Evolutionary conservation across 2,797 vertebrate genomes (phyloP), one percentile per base, ranked within the genome.

Genomic region (Acanthurus tractus): DNA sequence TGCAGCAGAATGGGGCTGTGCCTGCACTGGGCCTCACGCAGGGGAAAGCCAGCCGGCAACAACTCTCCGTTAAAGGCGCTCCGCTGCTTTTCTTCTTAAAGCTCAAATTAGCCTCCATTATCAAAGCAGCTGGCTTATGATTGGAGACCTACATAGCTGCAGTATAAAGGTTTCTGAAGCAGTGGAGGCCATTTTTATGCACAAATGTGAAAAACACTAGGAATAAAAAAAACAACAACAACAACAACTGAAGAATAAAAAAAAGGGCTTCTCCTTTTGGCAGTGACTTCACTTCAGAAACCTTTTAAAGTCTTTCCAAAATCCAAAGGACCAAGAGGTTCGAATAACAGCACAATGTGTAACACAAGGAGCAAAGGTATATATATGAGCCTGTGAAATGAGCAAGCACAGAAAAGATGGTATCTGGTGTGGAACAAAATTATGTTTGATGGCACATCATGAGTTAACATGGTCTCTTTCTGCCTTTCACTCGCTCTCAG

Each of bases 11-110:
- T 87, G 91, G 89, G 90, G 90, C 86, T 83, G 88, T 63, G 89
- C 91, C 94, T 92, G 87, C 83, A 78, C 93, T 92, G 96, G 96
- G 97, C 97, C 97, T 97, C 97, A 94, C 93, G 94, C 90, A 91
- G 95, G 96, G 88, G 83, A 84, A 81, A 82, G 88, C 59, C 84
- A 89, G 91, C 78, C 89, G 80, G 89, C 84, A 92, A 93, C 76
- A 88, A 84, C 90, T 94, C 92, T 88, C 83, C 57, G 91, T 92
- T 92, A 90, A 94, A 94, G 92, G 92, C 77, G 68, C 90, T 91
- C 79, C 48, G 86, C 89, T 86, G 84, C 89, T 92, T 94, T 94
- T 93, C 90, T 93, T 81, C 89, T 89, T 85, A 78, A 68, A 85
- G 89, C 92, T 92, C 86, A 91, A 92, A 93, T 94, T 93, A 93